A percentile compares a stretch with the other conserved stretches of the same genome.
These are phyloP conservation scores for Schmidtea mediterranea DNA, from an alignment of 1,140 invertebrate species.

Conservation along the genomic window DNA sequence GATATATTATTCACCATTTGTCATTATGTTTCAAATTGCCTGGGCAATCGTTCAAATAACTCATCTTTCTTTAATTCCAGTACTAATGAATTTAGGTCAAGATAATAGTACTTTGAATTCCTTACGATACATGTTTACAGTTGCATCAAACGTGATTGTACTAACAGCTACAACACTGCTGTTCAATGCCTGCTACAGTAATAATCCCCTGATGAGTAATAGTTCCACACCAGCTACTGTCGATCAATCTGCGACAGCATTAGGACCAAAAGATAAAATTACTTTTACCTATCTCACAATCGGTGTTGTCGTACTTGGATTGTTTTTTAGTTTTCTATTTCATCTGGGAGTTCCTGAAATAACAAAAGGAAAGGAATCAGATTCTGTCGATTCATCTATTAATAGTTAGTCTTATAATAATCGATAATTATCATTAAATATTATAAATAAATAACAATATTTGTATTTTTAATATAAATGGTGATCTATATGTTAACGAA, in stretches of 20 bases:
- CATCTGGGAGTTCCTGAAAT: no score
- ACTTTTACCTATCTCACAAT: neutral
- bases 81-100: neutral
- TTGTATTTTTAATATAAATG: no score
- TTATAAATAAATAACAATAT: no score
- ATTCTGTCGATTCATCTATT: no score
- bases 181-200: neutral
- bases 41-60: slow-evolving; percentile 2
- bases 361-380: no score
- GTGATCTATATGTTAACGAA: no score
- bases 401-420: no score
- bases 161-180: neutral
- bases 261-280: neutral
- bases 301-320: neutral
- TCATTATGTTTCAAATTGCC: slow-evolving; percentile 3
- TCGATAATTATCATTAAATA: no score
- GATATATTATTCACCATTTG: neutral
- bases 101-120: neutral
- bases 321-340: neutral
- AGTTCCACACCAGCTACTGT: no score
- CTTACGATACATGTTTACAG: neutral
- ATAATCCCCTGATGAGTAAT: no score
- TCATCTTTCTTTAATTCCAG: neutral
- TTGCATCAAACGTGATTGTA: neutral
- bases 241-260: neutral